These are phyloP conservation scores for Syngnathus typhle DNA, from an alignment of 2,113 vertebrate genomes.

Conservation along the genomic window DNA sequence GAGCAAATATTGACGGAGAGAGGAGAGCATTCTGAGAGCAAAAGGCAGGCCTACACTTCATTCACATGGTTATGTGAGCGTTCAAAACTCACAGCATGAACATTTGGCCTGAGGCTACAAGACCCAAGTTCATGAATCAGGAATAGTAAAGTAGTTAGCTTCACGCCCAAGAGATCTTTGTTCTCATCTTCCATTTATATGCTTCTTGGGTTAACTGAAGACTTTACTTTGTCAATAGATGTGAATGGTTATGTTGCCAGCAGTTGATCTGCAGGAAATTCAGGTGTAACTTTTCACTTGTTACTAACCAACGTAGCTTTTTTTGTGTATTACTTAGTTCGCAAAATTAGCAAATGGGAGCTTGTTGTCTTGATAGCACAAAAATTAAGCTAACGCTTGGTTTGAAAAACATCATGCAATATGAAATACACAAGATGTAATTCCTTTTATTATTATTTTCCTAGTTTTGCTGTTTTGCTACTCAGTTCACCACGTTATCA, in stretches of 20 bases:
- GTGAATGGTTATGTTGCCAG: neutral
- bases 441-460: neutral
- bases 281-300: neutral
- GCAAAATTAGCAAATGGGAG: neutral
- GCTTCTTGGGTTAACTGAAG: neutral
- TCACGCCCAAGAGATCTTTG: neutral
- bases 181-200: neutral
- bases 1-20: constrained; percentile 7
- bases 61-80: neutral
- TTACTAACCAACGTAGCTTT: neutral
- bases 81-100: neutral
- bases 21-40: neutral
- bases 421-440: neutral
- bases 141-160: neutral
- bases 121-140: neutral
- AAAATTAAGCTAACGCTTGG: neutral
- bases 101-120: neutral
- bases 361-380: no score
- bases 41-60: neutral
- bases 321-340: neutral
- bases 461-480: neutral
- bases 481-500: neutral
- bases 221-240: neutral
- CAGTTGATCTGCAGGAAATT: neutral
- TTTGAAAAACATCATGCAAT: neutral